These are phyloP conservation scores for Ischnus inquisitorius DNA, from an alignment of 2,888 invertebrate species.

Conservation along the genomic window DNA sequence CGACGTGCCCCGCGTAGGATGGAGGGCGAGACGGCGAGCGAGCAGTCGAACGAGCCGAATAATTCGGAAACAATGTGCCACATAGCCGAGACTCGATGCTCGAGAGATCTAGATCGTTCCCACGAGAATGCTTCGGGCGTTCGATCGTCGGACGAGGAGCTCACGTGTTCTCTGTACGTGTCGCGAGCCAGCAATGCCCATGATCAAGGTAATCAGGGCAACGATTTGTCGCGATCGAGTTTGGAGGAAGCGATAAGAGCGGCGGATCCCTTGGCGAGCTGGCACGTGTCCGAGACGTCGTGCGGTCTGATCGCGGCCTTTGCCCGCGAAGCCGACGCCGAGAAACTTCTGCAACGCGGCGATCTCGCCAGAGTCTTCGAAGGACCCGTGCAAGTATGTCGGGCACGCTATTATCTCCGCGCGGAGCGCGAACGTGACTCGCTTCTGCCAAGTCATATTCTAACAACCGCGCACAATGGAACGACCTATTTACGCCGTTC, in stretches of 20 bases:
- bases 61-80: slow-evolving; percentile 16
- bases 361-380: slow-evolving; percentile 84
- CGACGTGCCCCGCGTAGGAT: slow-evolving; percentile 69
- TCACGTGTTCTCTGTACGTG: slow-evolving; percentile 80
- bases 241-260: slow-evolving; percentile 80
- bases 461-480: not conserved
- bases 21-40: slow-evolving; percentile 70
- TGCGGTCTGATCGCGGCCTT: slow-evolving; percentile 85
- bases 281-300: slow-evolving; percentile 82
- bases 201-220: slow-evolving; percentile 70
- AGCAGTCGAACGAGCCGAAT: slow-evolving; percentile 22
- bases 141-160: slow-evolving; percentile 68
- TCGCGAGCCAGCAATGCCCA: slow-evolving; percentile 77
- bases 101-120: slow-evolving; percentile 29
- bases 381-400: slow-evolving; percentile 84
- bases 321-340: slow-evolving; percentile 83
- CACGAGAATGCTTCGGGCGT: slow-evolving; percentile 1
- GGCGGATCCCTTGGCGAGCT: slow-evolving; percentile 76
- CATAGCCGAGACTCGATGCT: slow-evolving; percentile 27
- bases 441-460: not conserved
- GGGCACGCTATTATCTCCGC: not conserved
- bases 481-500: not conserved
- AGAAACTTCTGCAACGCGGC: slow-evolving; percentile 83
- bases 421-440: not conserved
- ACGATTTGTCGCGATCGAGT: slow-evolving; percentile 72